Evolutionary conservation across 2,888 invertebrate genomes (phyloP), one percentile per base, ranked within the genome.

Genomic region (Hirtodrosophila confusa): DNA sequence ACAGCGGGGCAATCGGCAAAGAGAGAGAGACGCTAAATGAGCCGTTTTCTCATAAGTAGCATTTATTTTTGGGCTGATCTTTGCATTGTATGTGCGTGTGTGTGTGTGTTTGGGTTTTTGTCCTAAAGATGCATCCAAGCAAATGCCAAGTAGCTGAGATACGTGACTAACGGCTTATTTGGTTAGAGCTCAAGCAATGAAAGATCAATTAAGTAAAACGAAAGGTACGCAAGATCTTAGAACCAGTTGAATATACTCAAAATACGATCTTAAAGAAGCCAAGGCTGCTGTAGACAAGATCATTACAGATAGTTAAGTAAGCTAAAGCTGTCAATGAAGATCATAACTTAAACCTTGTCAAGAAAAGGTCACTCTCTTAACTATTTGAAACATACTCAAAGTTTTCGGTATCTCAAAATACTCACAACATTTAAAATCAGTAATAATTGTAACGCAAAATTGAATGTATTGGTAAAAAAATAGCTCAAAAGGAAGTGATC

Each of bases 21-120:
- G 29, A 37, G 36, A 45, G 40, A 29, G 43, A 43, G 56, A 57
- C 55, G 57, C 58, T 76, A 69, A 73, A 67, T 60, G 85, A 78
- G 55, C 67, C 84, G 63, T 68, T 58, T 31, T 31, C 31, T 31
- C 37, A 57, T 70, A 84, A 80, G 80, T 84, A 69, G 79, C 86
- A 72, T 86, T 82, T 85, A 78, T 86, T 75, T 80, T 78, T 75
- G 73, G 79, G 72, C 72, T 75, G 53, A 57, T 80, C 77, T 69
- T 64, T 45, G 74, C 53, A 54, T 71, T 80, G 67, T 56, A 39
- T 69, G 43, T 35, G 37, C 41, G 35, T 62, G 24, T 24, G 27
- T 36, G 3, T 29, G 12, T 43, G 7, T 43, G 10, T 41, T 0
- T 27, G 6, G 27, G 27, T 31, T 31, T 31, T 31, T 31, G 31